Evolutionary conservation across 1,140 invertebrate genomes (phyloP), one percentile per base, ranked within the genome.

Genomic region (Atta texana): DNA sequence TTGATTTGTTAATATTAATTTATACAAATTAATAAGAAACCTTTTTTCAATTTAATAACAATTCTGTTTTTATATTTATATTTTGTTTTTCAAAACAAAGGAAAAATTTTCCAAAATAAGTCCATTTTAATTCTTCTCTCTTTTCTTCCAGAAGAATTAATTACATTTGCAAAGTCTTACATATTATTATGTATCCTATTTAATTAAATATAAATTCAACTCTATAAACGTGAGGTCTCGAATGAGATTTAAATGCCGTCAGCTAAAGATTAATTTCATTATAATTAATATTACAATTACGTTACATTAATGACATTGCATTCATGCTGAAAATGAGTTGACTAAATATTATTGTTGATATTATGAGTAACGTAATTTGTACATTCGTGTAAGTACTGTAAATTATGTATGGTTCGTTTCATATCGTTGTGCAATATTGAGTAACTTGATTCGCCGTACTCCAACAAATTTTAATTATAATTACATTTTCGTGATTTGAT

Each of bases 241-340:
- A 3, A 16, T 49, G 3, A 74, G 53, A 82, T 61, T 82, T 44
- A n/a, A 59, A 74, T 59, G n/a, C 24, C 3, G 24, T 14, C 44
- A 12, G 24, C 24, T 34, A 74, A 61, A 72, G 44, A 75, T 84
- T 84, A 84, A 75, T 74, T 61, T 51, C 8, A 61, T 68, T 31
- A 49, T 59, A 82, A 82, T 84, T 74, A 75, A 49, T 59, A 61
- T 84, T 49, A n/a, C 18, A 74, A 72, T 61, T 49, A 75, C n/a
- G 39, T 74, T 21, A 51, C n/a, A 39, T 74, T 84, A 74, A 75
- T 84, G 7, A 63, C 10, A 28, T 14, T 4, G 61, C 76, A 7
- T 31, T 57, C 53, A 74, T 49, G 34, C 24, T 8, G 44, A 74
- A 74, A 72, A 31, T 21, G 34, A 31, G 18, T 74, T 24, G 69